A percentile compares a stretch with the other conserved stretches of the same genome.
Evolutionary conservation across 2,888 invertebrate species (phyloP).

Genomic region (Brachyptera risi): DNA sequence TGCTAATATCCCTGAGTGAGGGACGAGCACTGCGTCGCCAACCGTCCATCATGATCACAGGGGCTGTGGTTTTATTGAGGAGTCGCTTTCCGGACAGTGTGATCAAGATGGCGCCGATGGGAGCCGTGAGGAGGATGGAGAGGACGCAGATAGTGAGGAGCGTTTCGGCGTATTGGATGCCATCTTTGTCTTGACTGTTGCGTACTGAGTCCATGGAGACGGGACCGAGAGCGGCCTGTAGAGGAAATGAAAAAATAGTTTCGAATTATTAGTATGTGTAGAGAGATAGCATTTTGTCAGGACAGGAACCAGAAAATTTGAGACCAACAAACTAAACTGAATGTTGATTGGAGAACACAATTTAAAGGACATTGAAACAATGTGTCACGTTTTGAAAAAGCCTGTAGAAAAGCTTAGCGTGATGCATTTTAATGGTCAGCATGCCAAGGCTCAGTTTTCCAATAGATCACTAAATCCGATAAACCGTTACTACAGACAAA

Average conservation of each 20-base stretch:
- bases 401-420: no score
- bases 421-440: no score
- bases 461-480: no score
- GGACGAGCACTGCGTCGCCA: conserved; percentile 79
- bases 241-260: conserved; percentile 29
- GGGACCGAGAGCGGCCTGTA: conserved; percentile 75
- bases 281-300: no score
- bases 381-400: no score
- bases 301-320: no score
- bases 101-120: conserved; percentile 77
- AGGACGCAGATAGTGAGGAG: conserved; percentile 74
- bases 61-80: conserved; percentile 20
- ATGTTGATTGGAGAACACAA: no score
- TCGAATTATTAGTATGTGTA: no score
- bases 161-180: conserved; percentile 50
- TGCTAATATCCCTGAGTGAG: conserved; percentile 80
- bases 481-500: no score
- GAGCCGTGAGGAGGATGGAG: conserved; percentile 80
- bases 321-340: no score
- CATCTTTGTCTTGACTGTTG: conserved; percentile 38
- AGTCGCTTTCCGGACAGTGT: conserved; percentile 72
- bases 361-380: no score
- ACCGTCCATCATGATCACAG: conserved; percentile 46
- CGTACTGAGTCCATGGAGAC: conserved; percentile 65
- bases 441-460: no score